Conservation (phyloP, 1,140 invertebrate species). For the Tetramorium parvispinum region DNA sequence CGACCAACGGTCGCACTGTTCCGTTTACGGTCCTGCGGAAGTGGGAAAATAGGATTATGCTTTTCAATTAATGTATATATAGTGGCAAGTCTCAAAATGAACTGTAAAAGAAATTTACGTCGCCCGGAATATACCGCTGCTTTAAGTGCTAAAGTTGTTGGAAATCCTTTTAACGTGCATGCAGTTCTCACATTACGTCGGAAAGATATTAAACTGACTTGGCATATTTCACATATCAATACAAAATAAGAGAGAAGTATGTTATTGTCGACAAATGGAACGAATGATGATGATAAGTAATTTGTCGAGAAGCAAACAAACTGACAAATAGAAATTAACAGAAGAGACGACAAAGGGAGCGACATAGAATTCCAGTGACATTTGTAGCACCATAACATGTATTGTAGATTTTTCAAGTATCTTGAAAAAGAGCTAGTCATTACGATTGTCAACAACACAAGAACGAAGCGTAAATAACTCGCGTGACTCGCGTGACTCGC, state of each 20-base stretch:
- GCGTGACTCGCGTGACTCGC: neutral
- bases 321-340: neutral
- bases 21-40: neutral
- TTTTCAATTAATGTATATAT: slow-evolving; percentile 31
- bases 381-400: neutral
- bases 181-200: neutral
- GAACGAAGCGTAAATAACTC: neutral
- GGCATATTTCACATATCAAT: neutral
- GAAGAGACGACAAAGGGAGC: neutral
- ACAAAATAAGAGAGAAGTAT: neutral
- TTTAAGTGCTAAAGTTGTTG: neutral
- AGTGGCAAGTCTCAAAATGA: neutral
- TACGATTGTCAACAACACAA: neutral
- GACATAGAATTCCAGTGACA: neutral
- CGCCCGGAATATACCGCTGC: neutral
- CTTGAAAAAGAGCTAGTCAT: neutral
- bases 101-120: neutral
- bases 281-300: neutral
- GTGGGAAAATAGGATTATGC: neutral
- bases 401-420: neutral
- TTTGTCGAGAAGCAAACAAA: neutral
- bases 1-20: neutral
- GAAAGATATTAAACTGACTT: neutral
- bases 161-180: neutral
- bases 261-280: neutral